A percentile compares a stretch with the other conserved stretches of the same genome.
These are phyloP conservation scores for Yponomeuta plumbellus DNA, from an alignment of 2,888 invertebrate species.

Conservation along the genomic window DNA sequence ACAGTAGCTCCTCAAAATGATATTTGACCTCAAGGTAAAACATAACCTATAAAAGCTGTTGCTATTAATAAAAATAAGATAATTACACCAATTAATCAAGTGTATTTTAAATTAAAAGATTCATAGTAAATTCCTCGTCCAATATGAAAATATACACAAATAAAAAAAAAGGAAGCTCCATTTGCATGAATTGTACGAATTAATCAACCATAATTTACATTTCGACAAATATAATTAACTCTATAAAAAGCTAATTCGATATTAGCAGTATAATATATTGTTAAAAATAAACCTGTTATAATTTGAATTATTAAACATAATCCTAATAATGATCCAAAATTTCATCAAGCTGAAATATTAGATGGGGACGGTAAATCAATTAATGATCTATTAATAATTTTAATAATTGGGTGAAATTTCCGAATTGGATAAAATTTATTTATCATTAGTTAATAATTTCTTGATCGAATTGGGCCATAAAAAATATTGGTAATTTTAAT, in stretches of 20 bases:
- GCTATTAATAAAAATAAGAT: constrained; percentile 82
- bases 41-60: constrained; percentile 87
- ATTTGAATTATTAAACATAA: constrained; percentile 81
- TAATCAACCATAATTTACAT: constrained; percentile 82
- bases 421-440: constrained; percentile 51
- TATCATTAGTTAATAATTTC: constrained; percentile 35
- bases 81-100: constrained; percentile 80
- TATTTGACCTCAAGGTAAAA: constrained; percentile 88
- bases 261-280: constrained; percentile 82
- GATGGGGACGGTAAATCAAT: constrained; percentile 77
- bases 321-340: constrained; percentile 81
- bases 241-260: constrained; percentile 80
- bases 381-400: constrained; percentile 77
- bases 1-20: constrained; percentile 88
- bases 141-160: constrained; percentile 81
- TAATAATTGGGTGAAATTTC: constrained; percentile 64
- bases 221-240: constrained; percentile 81
- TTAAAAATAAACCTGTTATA: constrained; percentile 80
- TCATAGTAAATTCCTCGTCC: constrained; percentile 78
- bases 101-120: constrained; percentile 68
- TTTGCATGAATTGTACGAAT: constrained; percentile 81
- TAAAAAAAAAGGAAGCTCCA: constrained; percentile 84
- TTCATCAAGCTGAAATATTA: constrained; percentile 81
- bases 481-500: constrained; percentile 78
- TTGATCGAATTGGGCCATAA: constrained; percentile 70